A percentile compares a stretch with the other conserved stretches of the same genome.
These are phyloP conservation scores for Hirundo rustica DNA, from an alignment of 2,797 vertebrate genomes.

Conservation along the genomic window DNA sequence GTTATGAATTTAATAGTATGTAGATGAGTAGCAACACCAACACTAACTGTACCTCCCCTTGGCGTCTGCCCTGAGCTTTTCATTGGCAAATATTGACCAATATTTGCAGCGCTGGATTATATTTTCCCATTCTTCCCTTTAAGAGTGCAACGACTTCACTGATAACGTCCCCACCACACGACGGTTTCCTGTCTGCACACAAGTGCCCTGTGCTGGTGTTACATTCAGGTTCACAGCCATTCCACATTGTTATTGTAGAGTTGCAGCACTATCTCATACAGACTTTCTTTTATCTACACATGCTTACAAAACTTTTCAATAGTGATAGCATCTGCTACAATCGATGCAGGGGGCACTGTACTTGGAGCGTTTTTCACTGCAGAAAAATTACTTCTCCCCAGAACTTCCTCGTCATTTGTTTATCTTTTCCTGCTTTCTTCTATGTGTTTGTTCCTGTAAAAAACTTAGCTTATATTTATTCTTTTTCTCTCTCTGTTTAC, in stretches of 20 bases:
- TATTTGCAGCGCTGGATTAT: not conserved
- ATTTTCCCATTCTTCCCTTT: not conserved
- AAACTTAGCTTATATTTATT: not conserved
- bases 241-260: not conserved
- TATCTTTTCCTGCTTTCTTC: conserved; percentile 8
- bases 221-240: not conserved
- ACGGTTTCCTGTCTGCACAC: not conserved
- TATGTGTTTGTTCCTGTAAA: not conserved
- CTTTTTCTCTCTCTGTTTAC: not conserved
- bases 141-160: not conserved
- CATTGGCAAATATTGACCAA: not conserved
- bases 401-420: conserved; percentile 15
- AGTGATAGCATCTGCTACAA: not conserved
- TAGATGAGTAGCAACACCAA: not conserved
- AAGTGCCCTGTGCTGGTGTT: not conserved
- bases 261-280: not conserved
- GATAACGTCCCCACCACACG: not conserved
- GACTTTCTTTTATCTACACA: not conserved
- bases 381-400: not conserved
- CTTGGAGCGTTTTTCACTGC: not conserved
- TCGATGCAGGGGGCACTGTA: not conserved
- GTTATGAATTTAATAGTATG: not conserved
- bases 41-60: not conserved
- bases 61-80: not conserved
- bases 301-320: not conserved